Evolutionary conservation across 1,140 invertebrate genomes (phyloP), one percentile per base, ranked within the genome.

Genomic region (Bombus impatiens): DNA sequence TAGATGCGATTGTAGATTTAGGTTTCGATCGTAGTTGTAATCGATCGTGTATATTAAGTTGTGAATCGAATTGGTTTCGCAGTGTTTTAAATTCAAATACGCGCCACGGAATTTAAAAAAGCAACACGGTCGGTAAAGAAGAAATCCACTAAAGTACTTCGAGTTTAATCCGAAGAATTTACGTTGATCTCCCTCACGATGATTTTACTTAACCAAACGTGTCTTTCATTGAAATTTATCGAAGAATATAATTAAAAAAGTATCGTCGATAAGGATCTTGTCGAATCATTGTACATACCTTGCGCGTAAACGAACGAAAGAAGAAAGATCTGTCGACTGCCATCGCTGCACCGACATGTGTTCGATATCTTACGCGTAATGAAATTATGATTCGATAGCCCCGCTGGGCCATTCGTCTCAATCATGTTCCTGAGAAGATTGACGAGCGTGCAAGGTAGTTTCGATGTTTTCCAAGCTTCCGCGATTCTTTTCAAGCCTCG

Each of bases 301-400:
- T 68, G 4, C 22, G 6, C 9, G 9, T 22, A 32, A 8, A 6
- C 62, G n/a, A 32, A 10, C 1, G 6, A 0, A 22, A 3, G 35
- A 8, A 3, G 4, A 13, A 40, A 18, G 40, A 53, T 22, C 32
- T 28, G 10, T 59, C 76, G 25, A 18, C 10, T 10, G 5, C 15
- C 18, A 78, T 86, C 22, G 65, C 13, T 57, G 1, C 37, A n/a
- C 3, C 65, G 76, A 74, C 59, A 40, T 12, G 78, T 71, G 85
- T 89, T 74, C 67, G 85, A 84, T 78, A 81, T 59, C 44, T 83
- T 47, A 28, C 78, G 72, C 37, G 70, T 90, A 90, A 90, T 89
- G 79, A 89, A 90, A 87, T 90, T 90, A 90, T 89, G 89, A 89
- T 90, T 85, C 32, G 84, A 78, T 87, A 81, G 76, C 80, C 59